Conservation (phyloP, 2,113 vertebrate genomes). For the Dromas ardeola region DNA sequence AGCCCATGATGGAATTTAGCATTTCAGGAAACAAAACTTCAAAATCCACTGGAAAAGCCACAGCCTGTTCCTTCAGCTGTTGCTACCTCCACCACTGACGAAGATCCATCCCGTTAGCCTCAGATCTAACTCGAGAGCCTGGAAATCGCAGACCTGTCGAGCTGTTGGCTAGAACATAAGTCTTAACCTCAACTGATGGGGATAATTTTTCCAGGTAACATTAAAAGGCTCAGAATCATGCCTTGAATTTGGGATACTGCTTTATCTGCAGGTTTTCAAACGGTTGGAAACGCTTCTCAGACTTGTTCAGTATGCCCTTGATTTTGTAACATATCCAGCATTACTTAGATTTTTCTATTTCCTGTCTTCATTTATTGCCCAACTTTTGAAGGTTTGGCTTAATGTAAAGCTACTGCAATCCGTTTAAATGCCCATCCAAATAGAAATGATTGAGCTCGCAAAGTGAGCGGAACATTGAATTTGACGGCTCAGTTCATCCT, state of each 20-base stretch:
- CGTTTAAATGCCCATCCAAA: neutral
- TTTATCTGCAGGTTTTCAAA: neutral
- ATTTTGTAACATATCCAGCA: neutral
- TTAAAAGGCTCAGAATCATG: neutral
- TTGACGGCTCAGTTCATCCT: neutral
- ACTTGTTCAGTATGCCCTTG: neutral
- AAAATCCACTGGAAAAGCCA: conserved; percentile 30
- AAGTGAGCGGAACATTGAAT: neutral
- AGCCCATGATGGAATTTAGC: conserved; percentile 17
- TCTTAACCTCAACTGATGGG: conserved; percentile 27
- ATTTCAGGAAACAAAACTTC: conserved; percentile 20
- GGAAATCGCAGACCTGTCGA: neutral
- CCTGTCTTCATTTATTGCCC: neutral
- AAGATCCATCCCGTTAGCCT: neutral
- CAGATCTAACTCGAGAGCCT: neutral
- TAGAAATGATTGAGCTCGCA: neutral
- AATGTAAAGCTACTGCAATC: neutral
- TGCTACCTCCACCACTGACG: neutral
- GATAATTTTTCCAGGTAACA: neutral
- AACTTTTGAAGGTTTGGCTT: neutral
- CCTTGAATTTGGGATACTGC: neutral
- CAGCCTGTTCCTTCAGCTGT: conserved; percentile 22
- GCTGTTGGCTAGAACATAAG: neutral
- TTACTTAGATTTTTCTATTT: conserved; percentile 1
- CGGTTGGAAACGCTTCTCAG: neutral